Percentiles rank a stretch among this genome's conserved stretches.
Conservation (phyloP, 2,113 vertebrate genomes). For the Bubo scandiacus region DNA sequence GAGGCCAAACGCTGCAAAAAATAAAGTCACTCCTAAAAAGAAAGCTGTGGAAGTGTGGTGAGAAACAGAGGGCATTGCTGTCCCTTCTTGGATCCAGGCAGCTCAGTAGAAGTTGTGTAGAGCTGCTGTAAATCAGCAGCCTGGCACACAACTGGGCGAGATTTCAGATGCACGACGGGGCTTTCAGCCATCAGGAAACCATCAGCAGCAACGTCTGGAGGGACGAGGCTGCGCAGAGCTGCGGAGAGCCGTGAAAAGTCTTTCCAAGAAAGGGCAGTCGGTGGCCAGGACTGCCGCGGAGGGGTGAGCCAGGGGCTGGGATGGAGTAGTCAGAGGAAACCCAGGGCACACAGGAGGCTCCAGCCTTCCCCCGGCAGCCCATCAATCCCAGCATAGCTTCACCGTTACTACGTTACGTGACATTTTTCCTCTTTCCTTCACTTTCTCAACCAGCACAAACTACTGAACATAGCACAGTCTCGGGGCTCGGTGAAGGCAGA, state of each 20-base stretch:
- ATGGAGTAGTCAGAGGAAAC: not conserved
- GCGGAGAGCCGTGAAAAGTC: fast-evolving
- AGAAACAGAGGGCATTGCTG: fast-evolving
- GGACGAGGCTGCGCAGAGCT: not conserved
- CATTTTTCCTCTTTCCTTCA: not conserved
- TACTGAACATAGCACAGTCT: fast-evolving
- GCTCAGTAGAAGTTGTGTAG: not conserved
- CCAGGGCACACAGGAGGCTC: not conserved
- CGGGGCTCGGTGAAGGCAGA: not conserved
- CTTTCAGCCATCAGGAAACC: not conserved
- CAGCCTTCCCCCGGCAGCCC: not conserved
- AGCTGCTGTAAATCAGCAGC: not conserved
- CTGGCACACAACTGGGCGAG: not conserved
- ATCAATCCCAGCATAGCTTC: not conserved
- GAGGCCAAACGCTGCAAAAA: fast-evolving
- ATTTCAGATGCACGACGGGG: not conserved
- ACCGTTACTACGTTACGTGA: fast-evolving
- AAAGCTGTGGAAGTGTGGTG: fast-evolving
- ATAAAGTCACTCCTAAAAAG: not conserved
- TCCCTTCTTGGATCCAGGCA: not conserved
- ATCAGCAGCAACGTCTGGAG: not conserved
- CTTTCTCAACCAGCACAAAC: not conserved
- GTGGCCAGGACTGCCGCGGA: not conserved
- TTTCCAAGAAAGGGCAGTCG: not conserved
- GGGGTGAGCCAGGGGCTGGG: not conserved